A percentile compares a stretch with the other conserved stretches of the same genome.
Conservation (phyloP, 64 coral and sea anemone genomes). For the Hydrozoanthus tunicans region DNA sequence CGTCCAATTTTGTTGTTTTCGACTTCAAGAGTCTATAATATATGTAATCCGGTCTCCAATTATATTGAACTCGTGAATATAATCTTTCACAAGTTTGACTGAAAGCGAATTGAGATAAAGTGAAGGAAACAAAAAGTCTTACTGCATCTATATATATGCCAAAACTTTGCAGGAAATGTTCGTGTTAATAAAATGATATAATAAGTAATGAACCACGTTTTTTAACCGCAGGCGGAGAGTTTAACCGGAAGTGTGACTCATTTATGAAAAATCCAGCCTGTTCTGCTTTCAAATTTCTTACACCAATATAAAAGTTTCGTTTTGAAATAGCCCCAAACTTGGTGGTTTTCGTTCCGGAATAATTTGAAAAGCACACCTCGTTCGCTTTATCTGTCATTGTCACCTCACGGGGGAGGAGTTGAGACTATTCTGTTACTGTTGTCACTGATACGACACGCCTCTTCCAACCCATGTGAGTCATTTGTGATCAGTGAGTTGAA, state of each 20-base stretch:
- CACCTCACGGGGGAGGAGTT: constrained; percentile 11
- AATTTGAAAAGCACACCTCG: background rate
- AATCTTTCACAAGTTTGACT: no score
- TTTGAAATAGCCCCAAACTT: background rate
- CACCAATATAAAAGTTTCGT: no score
- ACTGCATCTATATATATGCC: no score
- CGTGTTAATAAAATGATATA: background rate
- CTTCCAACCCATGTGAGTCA: constrained; percentile 21
- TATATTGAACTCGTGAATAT: no score
- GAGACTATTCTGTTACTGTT: background rate
- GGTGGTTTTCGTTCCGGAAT: background rate
- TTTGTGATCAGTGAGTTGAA: constrained; percentile 34
- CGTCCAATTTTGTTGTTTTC: no score
- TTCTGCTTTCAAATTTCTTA: no score
- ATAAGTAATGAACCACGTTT: background rate
- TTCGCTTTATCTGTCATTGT: background rate
- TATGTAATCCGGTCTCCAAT: no score
- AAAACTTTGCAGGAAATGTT: no score
- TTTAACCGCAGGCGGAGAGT: background rate
- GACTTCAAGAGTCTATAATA: no score
- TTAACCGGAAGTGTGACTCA: background rate
- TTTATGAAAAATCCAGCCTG: background rate
- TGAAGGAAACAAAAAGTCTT: no score
- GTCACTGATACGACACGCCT: constrained; percentile 7
- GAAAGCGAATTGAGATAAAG: no score